Evolutionary conservation across 2,888 invertebrate genomes (phyloP), one percentile per base, ranked within the genome.

Genomic region (Frankliniella intonsa): DNA sequence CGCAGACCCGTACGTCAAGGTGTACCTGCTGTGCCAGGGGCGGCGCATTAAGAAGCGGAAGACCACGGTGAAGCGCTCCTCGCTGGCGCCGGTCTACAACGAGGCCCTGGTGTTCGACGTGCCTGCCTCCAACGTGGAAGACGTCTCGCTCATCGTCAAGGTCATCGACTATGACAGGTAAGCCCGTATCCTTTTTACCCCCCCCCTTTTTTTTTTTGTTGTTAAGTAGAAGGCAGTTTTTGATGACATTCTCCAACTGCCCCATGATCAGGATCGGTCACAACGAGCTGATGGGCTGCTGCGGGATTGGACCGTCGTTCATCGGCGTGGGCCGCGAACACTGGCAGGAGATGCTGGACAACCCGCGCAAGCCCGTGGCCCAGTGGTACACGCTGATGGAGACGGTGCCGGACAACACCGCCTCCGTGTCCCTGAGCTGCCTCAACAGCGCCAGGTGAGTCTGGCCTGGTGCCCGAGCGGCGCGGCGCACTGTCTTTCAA

Each of bases 71-170:
- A 94, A 95, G 87, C 93, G 94, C 87, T 94, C 94, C 85, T 96
- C 95, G 0, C 89, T 97, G 0, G 93, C 92, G 87, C 97, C 97
- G 0, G 94, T 97, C 0, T 98, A 96, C 89, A 97, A 98, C 87
- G 98, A 98, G 87, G 96, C 97, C 0, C 89, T 98, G 84, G 95
- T 97, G 14, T 98, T 97, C 87, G 97, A 98, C 87, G 93, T 98
- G 19, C 95, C 96, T 0, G 91, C 93, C 12, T 93, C 93, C 82
- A 95, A 94, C 86, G 91, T 94, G 65, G 94, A 94, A 86, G 95
- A 95, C 85, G 94, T 96, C 84, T 94, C 94, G 84, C 90, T 96
- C 80, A 90, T 95, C 81, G 91, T 96, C 84, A 95, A 95, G 90
- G 94, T 96, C 83, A 94, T 96, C 86, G 96, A 96, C 88, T 96